These are phyloP conservation scores for Gambusia holbrooki DNA, from an alignment of 2,113 vertebrate species.

Conservation along the genomic window DNA sequence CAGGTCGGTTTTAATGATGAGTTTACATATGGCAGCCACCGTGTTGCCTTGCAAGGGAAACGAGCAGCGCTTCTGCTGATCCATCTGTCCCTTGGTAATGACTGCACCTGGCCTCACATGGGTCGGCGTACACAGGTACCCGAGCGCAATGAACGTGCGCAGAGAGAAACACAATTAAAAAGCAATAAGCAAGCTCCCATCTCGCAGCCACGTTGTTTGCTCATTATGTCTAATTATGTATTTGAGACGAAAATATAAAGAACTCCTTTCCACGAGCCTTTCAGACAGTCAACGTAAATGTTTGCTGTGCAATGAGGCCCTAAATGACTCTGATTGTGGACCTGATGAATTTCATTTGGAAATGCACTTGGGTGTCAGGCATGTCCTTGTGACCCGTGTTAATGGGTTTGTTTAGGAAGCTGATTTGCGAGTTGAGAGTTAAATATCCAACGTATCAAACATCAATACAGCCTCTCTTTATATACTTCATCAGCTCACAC, in stretches of 20 bases:
- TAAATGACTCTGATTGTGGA: conserved; percentile 34
- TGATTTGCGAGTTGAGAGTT: conserved; percentile 27
- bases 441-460: conserved; percentile 45
- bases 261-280: conserved; percentile 29
- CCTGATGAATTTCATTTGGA: conserved; percentile 38
- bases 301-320: conserved; percentile 11
- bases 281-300: conserved; percentile 18
- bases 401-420: conserved; percentile 47
- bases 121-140: conserved; percentile 57
- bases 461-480: conserved; percentile 27
- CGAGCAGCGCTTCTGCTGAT: conserved; percentile 61
- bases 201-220: conserved; percentile 60
- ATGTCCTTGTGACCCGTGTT: conserved; percentile 25
- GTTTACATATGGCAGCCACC: conserved; percentile 72
- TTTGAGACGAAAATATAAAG: conserved; percentile 49
- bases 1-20: conserved; percentile 75
- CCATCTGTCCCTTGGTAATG: conserved; percentile 77
- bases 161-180: conserved; percentile 67
- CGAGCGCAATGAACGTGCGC: conserved; percentile 19
- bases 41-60: conserved; percentile 58
- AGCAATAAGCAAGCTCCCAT: conserved; percentile 59
- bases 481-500: conserved; percentile 9
- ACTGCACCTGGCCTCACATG: conserved; percentile 72
- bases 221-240: conserved; percentile 68
- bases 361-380: conserved; percentile 27